Base-by-base conservation (phyloP, 1,140 invertebrate species). In the Achroia grisella region DNA sequence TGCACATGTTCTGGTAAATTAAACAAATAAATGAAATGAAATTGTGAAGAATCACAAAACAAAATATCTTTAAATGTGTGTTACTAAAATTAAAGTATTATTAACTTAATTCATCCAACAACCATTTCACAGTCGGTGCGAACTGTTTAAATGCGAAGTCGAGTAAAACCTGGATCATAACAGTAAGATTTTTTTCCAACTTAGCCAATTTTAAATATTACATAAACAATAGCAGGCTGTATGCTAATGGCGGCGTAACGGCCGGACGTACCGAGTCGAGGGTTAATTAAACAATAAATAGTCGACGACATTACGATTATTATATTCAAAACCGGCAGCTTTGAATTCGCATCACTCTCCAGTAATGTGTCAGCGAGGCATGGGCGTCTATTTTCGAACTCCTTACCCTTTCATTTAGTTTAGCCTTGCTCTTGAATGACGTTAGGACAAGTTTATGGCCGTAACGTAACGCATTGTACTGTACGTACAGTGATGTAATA, bases 271-370 rank as follows among this genome's bases (percentile, higher is more conserved):
- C 43, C 42, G 43, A 40, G 47, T 53, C 43, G 56, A 54, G 63
- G 63, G 71, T 69, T 80, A 80, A 84, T 84, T 84, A 82, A 84
- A 75, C 78, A 71, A 84, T 82, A 84, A 84, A 84, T 82, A 84
- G 70, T 60, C 58, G 50, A 33, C 39, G 39, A 44, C 56, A 52
- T 72, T 70, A 83, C 70, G 71, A 73, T 77, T 78, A 79, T 82
- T 78, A 73, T 84, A 80, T 80, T 77, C 65, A 80, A 81, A 80
- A 23, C 17, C 17, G 17, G 59, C 75, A 72, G 60, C 62, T 84
- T 79, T 82, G 77, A 71, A 84, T 84, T 81, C 80, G 69, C 77
- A 84, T 80, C 80, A 84, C 74, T 84, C 76, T 71, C 70, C 40
- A 54, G 75, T 81, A 81, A 78, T 80, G 80, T 84, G 77, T 81